phyloP scores from a whole-genome alignment of 1,140 invertebrate species.

The Anoplophora glabripennis region DNA sequence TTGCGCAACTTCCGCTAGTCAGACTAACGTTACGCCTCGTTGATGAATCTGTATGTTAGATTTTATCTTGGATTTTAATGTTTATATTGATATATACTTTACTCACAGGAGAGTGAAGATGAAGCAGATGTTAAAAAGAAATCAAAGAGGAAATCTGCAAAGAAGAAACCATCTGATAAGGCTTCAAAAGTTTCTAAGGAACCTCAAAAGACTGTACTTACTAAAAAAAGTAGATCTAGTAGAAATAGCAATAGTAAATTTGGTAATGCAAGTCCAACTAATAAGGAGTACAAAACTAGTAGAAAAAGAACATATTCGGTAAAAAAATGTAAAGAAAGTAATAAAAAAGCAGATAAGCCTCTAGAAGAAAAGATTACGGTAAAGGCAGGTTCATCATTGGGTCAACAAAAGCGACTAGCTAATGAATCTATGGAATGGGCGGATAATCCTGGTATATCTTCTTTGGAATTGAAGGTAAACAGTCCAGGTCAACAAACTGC shows the following conservation, averaged over 20 bases:
- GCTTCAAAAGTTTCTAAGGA: slow-evolving; percentile 9
- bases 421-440: slow-evolving; percentile 33
- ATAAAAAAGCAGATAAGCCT: slow-evolving; percentile 2
- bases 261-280: slow-evolving; percentile 7
- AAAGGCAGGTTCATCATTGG: slow-evolving; percentile 16
- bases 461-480: slow-evolving; percentile 26
- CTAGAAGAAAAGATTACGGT: slow-evolving; percentile 12
- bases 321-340: slow-evolving; percentile 10
- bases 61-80: too few relatives aligned
- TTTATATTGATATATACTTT: too few relatives aligned
- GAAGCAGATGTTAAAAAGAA: slow-evolving; percentile 35
- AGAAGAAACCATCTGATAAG: slow-evolving; percentile 12
- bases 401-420: slow-evolving; percentile 14
- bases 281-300: slow-evolving; percentile 15
- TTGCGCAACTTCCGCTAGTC: too few relatives aligned
- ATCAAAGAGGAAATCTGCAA: slow-evolving; percentile 12
- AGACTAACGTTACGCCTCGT: too few relatives aligned
- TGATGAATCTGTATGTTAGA: too few relatives aligned
- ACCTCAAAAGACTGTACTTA: slow-evolving; percentile 1
- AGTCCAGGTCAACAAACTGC: slow-evolving; percentile 42
- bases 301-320: slow-evolving; percentile 23
- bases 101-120: slow-evolving; percentile 38
- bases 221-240: slow-evolving; percentile 1
- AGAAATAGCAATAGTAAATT: background rate
- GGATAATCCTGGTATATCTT: slow-evolving; percentile 33